Evolutionary conservation across 2,113 vertebrate genomes (phyloP), one percentile per base, ranked within the genome.

Genomic region (Ceratotherium simum): DNA sequence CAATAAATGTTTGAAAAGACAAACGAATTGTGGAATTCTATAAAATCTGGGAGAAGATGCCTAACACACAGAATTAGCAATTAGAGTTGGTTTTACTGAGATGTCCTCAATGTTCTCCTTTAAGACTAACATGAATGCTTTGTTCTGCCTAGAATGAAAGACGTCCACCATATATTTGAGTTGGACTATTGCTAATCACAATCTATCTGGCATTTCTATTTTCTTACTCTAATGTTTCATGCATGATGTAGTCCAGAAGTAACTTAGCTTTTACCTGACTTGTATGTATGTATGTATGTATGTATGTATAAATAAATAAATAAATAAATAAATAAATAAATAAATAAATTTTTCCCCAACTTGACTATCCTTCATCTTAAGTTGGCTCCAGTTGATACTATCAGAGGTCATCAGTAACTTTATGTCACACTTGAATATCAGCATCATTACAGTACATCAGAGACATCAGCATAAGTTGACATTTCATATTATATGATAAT

Each of bases 91-190:
- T 89, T 54, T 70, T 85, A 62, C 36, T 21, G 73, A 96, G 75
- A 31, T 80, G 21, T 54, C 48, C 51, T 69, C 51, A 78, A 85
- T n/a, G 56, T 64, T 65, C 29, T 79, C 16, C 42, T 46, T 46
- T 76, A 64, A 64, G 36, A 81, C 42, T 39, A 56, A 69, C 0
- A 4, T 8, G 33, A 51, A 62, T 23, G 31, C 13, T 70, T 93
- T 76, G 69, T 60, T 92, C 67, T 80, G 10, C 42, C 90, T 94
- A 62, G 46, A 95, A 93, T 51, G 76, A 73, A 83, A 20, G 14
- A 46, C 36, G 20, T 9, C 25, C 31, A 88, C 14, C 17, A 18
- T 6, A 31, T 27, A 88, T 36, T 36, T 76, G 73, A 92, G 12
- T 6, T 72, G 42, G 73, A 75, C 54, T 48, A 69, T 0, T 92